Evolutionary conservation across 2,113 vertebrate genomes (phyloP).

Genomic region (Ammodytes marinus): DNA sequence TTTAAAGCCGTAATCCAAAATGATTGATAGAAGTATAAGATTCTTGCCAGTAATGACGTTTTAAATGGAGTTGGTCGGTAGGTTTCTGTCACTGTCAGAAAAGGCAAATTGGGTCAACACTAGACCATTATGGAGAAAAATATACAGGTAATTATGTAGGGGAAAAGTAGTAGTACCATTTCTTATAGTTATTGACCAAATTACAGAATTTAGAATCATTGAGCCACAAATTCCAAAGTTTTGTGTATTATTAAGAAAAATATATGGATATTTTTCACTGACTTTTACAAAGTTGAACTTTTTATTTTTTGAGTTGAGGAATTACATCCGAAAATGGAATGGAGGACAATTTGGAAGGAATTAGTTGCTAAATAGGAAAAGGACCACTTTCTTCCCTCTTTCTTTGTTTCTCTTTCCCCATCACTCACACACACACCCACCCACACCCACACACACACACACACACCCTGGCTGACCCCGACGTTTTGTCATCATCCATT

Average conservation of each 20-base stretch:
- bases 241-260: background rate
- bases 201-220: background rate
- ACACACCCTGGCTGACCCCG: conserved; percentile 64
- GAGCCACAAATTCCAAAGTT: background rate
- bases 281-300: background rate
- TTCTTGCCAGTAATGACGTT: background rate
- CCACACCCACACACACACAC: conserved; percentile 8
- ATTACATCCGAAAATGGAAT: background rate
- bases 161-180: background rate
- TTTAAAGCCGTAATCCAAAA: background rate
- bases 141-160: background rate
- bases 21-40: background rate
- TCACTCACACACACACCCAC: background rate
- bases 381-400: conserved; percentile 26
- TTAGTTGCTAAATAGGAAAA: conserved; percentile 27
- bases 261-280: too few species aligned
- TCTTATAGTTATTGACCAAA: background rate
- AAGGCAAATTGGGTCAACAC: background rate
- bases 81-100: background rate
- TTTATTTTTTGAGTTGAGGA: background rate
- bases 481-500: conserved; percentile 74
- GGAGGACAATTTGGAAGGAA: conserved; percentile 6
- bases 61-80: background rate
- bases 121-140: background rate
- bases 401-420: conserved; percentile 33